Percentiles rank a stretch among this genome's conserved stretches.
Evolutionary conservation across 1,140 invertebrate species (phyloP).

Genomic region (Ostrea edulis): DNA sequence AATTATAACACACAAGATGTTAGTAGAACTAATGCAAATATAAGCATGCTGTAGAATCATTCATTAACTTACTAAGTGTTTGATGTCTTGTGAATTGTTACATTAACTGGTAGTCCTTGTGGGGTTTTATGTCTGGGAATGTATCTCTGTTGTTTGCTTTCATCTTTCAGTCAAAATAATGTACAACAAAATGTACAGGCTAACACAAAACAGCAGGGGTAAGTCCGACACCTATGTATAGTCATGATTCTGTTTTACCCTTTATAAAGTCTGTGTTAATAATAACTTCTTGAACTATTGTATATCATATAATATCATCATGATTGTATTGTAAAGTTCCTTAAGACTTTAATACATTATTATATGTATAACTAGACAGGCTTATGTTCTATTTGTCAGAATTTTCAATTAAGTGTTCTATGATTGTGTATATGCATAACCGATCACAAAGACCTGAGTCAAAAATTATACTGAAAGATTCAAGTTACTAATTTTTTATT

Average conservation of each 20-base stretch:
- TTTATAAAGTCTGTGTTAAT: neutral
- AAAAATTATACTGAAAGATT: no score
- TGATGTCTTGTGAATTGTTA: neutral
- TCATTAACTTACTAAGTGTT: neutral
- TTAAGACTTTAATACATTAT: no score
- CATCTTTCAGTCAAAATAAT: conserved; percentile 50
- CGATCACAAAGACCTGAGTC: no score
- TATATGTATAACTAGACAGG: no score
- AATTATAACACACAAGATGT: neutral
- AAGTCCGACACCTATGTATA: neutral
- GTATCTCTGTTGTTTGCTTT: conserved; percentile 12
- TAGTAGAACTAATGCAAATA: no score
- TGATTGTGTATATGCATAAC: no score
- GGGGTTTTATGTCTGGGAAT: conserved; percentile 8
- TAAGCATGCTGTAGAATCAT: neutral
- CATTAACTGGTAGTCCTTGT: neutral
- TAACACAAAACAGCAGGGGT: conserved; percentile 42
- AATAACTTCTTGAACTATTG: no score
- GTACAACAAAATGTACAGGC: conserved; percentile 36
- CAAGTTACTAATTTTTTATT: no score
- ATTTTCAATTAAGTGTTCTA: no score
- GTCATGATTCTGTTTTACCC: neutral
- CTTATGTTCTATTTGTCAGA: no score
- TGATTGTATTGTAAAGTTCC: no score
- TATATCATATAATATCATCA: no score